Evolutionary conservation across 2,797 vertebrate genomes (phyloP), one percentile per base, ranked within the genome.

Genomic region (Ceryle rudis): DNA sequence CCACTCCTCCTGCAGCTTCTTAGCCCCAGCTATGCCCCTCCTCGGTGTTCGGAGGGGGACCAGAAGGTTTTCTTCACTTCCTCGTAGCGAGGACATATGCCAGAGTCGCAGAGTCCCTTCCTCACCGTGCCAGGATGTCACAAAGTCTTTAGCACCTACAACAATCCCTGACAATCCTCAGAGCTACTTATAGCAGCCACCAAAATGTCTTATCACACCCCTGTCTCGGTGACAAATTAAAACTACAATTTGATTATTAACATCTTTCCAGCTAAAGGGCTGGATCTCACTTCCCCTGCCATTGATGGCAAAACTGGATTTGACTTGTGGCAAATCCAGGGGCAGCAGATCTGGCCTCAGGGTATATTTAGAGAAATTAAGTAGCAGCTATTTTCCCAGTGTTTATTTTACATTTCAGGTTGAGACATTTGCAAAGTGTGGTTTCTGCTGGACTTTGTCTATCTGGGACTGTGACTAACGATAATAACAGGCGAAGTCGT

Each of bases 401-500:
- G 91, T 95, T 95, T 96, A 77, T 93, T 96, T 95, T 89, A 94
- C 41, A 55, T 93, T 95, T 94, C 96, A 96, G 96, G 95, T 95
- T 73, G 73, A 91, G 58, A 62, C 81, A 93, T 95, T 95, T 84
- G 47, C 57, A 89, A 89, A 91, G 77, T 12, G 73, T 64, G 77
- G 77, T 95, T 95, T 93, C 78, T 89, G 44, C 42, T 86, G 94
- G 91, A 84, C 93, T 94, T 96, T 94, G 94, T 86, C 17, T 93
- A 86, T 57, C 71, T 77, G 83, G 54, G 39, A 37, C 5, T 90
- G 71, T 96, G 94, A 90, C 83, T 94, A 94, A 96, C 81, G 90
- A 20, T 49, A 93, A 91, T 72, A 93, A 84, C 92, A 95, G 74
- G 51, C 51, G 0, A 92, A 92, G 78, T 49, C 16, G 77, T 77